A percentile compares a stretch with the other conserved stretches of the same genome.
phyloP scores from a whole-genome alignment of 2,113 vertebrate species.

The Brachypteracias leptosomus region DNA sequence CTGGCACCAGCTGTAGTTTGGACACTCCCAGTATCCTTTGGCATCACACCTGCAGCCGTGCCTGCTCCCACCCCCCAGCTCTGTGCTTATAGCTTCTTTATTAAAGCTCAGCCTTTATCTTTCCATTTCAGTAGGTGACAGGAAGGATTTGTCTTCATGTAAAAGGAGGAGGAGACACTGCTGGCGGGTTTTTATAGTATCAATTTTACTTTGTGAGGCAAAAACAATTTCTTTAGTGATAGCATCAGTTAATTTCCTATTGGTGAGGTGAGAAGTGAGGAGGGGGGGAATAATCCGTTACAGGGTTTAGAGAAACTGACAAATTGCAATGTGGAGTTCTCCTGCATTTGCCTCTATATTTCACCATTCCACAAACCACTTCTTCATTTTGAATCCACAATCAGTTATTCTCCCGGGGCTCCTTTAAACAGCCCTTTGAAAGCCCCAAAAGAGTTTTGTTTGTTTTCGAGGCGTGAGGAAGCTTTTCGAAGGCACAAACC shows the following conservation, averaged over 20 bases:
- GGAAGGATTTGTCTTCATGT: constrained; percentile 58
- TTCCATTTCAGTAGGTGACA: constrained; percentile 63
- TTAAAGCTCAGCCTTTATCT: constrained; percentile 67
- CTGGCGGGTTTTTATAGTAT: constrained; percentile 69
- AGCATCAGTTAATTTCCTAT: constrained; percentile 81
- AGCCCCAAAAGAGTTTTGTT: constrained; percentile 39
- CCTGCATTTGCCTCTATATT: constrained; percentile 42
- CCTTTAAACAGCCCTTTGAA: constrained; percentile 51
- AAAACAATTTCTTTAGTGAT: constrained; percentile 77
- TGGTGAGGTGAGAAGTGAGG: constrained; percentile 55
- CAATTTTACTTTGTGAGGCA: constrained; percentile 72
- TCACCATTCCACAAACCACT: constrained; percentile 25
- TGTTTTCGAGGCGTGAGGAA: not conserved
- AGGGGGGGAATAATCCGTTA: constrained; percentile 53
- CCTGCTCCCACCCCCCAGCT: not conserved
- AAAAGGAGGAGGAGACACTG: constrained; percentile 67
- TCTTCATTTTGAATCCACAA: constrained; percentile 47
- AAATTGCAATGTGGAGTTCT: constrained; percentile 58
- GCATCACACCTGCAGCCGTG: not conserved
- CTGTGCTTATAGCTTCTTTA: constrained; percentile 31
- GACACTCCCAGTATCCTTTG: not conserved
- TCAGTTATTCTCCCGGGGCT: constrained; percentile 39
- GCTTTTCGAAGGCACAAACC: not conserved
- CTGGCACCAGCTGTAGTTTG: not conserved
- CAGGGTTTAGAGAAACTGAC: constrained; percentile 60